Base-by-base conservation (phyloP, 2,888 invertebrate species). In the Ormia ochracea region DNA sequence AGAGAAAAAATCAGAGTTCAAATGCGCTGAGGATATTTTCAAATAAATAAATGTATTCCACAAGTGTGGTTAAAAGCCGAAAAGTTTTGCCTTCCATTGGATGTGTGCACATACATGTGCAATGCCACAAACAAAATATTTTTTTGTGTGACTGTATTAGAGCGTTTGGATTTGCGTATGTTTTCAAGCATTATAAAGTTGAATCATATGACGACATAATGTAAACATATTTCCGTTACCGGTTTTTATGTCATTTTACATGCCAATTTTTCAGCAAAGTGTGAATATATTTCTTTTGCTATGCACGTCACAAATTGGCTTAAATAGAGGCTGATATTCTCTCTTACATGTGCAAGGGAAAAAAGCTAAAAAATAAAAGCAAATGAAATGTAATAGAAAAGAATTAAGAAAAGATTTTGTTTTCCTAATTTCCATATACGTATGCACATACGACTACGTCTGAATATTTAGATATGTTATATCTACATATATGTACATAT, bases 141-240 rank as follows among this genome's bases (percentile, higher is more conserved):
- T 50, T 38, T 50, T 36, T 33, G 5, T 12, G 6, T 41, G 10
- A 61, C 4, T 45, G 43, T 54, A 6, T 26, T n/a, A n/a, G 65
- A 31, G 9, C 58, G 50, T 73, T 14, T 38, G 9, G 14, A 9
- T 66, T 36, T 33, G 12, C 43, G 56, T 61, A n/a, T 48, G 45
- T 61, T 14, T 43, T n/a, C n/a, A n/a, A n/a, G 48, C 48, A 52
- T 68, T 76, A 58, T 52, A 52, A 72, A 63, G 61, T 73, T 73
- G 76, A 80, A 76, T 80, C 72, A 84, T 86, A 85, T 86, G 85
- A 85, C 84, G 86, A 83, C 84, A 78, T 85, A 85, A 87, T 84
- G 86, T 86, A 86, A 85, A 86, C 85, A 86, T 82, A 86, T 85
- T 83, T 87, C 87, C 87, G 87, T 54, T 87, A 85, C 87, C 87